A percentile compares a stretch with the other conserved stretches of the same genome.
Conservation (phyloP, 2,888 invertebrate species). For the Pachliopta kotzebuea region DNA sequence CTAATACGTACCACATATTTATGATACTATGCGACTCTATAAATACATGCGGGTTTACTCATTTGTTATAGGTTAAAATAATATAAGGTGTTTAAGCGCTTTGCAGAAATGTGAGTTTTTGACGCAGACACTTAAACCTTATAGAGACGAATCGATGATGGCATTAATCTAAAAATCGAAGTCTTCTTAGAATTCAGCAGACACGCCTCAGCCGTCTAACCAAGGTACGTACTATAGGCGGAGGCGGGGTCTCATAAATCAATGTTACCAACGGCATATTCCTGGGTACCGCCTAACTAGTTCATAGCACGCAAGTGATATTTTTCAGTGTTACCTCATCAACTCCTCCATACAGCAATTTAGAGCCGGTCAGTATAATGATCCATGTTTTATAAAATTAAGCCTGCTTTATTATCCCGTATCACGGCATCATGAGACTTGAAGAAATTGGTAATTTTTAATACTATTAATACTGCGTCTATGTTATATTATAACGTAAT, state of each 20-base stretch:
- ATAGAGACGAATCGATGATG: constrained; percentile 16
- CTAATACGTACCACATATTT: no score
- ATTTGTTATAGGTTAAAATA: no score
- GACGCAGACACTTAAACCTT: constrained; percentile 3
- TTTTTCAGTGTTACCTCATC: constrained; percentile 43
- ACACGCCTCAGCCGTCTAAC: constrained; percentile 31
- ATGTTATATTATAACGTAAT: no score
- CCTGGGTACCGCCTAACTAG: constrained; percentile 51
- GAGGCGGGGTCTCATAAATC: constrained; percentile 44
- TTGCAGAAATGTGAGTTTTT: no score
- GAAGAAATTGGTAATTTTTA: not conserved
- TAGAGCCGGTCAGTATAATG: constrained; percentile 5
- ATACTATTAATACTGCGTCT: not conserved
- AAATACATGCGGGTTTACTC: no score
- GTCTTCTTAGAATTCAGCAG: constrained; percentile 23
- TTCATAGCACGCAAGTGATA: constrained; percentile 62
- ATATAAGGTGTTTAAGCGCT: no score
- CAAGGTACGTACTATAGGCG: constrained; percentile 37
- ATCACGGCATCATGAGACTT: constrained; percentile 9
- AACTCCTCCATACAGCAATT: constrained; percentile 1
- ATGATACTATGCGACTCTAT: no score
- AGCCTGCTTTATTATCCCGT: constrained; percentile 12
- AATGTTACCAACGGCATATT: constrained; percentile 44
- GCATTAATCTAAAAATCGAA: constrained; percentile 24
- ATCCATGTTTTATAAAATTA: not conserved